Evolutionary conservation across 2,797 vertebrate genomes (phyloP).

Genomic region (Semaprochilodus insignis): DNA sequence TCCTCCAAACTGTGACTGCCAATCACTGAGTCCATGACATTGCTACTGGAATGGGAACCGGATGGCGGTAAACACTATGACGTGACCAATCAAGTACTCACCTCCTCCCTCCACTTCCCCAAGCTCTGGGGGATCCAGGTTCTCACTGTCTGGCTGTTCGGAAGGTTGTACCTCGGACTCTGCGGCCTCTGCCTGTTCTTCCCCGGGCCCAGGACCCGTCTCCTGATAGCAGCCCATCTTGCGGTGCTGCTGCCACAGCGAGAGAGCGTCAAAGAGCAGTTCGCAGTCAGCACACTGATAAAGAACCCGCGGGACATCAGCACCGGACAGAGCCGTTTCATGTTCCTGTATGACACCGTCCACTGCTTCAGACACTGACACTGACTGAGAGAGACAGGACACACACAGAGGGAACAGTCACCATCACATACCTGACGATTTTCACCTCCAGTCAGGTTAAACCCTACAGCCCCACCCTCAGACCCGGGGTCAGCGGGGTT

Average conservation of each 20-base stretch:
- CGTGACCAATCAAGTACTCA: neutral
- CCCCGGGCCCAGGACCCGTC: constrained; percentile 29
- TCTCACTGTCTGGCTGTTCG: neutral
- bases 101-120: neutral
- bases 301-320: constrained; percentile 78
- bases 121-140: neutral
- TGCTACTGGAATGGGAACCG: neutral
- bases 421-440: neutral
- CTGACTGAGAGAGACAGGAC: constrained; percentile 36
- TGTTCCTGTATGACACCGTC: neutral
- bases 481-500: neutral
- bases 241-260: constrained; percentile 82
- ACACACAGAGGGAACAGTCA: neutral
- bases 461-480: neutral
- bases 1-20: too few relatives aligned
- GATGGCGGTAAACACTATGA: neutral
- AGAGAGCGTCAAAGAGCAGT: constrained; percentile 79
- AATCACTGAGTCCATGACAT: too few relatives aligned
- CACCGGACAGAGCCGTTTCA: constrained; percentile 11
- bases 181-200: constrained; percentile 60
- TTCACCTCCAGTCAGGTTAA: too few relatives aligned
- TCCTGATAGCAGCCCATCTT: constrained; percentile 71
- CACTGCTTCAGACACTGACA: constrained; percentile 22
- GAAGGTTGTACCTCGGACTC: neutral
- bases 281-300: constrained; percentile 86